Percentiles rank a stretch among this genome's conserved stretches.
Evolutionary conservation across 2,797 vertebrate species (phyloP).

Genomic region (Crocidura indochinensis): DNA sequence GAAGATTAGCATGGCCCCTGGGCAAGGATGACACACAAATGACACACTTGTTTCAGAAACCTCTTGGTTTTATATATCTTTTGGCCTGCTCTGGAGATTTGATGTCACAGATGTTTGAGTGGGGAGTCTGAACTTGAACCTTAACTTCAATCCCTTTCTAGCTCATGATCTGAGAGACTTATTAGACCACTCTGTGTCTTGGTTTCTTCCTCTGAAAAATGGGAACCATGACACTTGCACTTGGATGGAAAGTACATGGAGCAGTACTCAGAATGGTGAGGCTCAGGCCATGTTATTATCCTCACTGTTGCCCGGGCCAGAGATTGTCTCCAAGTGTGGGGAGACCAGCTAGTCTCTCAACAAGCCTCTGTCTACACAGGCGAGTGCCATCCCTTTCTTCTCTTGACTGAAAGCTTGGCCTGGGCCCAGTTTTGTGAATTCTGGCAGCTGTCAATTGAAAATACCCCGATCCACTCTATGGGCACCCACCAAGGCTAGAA

Average conservation of each 20-base stretch:
- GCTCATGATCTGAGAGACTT: neutral
- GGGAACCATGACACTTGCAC: neutral
- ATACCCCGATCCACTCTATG: accelerated
- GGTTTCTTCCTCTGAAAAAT: neutral
- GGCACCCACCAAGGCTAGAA: accelerated
- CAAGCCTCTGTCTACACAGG: accelerated
- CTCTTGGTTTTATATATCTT: neutral
- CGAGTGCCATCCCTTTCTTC: neutral
- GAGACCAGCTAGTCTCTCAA: neutral
- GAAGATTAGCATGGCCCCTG: no score
- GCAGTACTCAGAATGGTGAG: neutral
- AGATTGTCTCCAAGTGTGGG: neutral
- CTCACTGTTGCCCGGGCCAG: neutral
- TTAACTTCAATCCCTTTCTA: neutral
- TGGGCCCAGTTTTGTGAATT: neutral
- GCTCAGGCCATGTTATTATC: neutral
- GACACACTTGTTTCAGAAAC: neutral
- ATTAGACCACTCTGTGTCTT: neutral
- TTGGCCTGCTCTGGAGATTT: neutral
- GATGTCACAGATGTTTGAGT: neutral
- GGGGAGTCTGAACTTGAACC: neutral
- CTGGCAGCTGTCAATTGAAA: neutral
- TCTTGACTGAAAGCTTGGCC: neutral
- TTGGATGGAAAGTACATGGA: neutral
- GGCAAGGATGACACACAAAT: no score